phyloP scores from a whole-genome alignment of 2,797 vertebrate genomes.

The Rhodeus uyekii region DNA sequence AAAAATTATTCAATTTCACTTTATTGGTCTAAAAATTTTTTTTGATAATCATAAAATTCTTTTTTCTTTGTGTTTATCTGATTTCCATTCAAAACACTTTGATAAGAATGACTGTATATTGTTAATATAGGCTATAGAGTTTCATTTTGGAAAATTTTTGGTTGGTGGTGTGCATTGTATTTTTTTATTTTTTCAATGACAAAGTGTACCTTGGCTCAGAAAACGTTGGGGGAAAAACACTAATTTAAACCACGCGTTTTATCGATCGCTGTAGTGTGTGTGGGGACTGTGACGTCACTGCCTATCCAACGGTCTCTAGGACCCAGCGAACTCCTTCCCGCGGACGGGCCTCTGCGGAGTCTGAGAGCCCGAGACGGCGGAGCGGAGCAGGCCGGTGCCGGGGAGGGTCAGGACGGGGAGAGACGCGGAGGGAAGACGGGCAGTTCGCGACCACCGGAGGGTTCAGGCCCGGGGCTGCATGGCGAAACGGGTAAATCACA shows the following conservation, averaged over 20 bases:
- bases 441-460: slow-evolving; percentile 59
- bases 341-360: slow-evolving; percentile 61
- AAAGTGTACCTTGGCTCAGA: no score
- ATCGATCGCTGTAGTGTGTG: not conserved
- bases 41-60: no score
- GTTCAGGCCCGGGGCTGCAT: slow-evolving; percentile 63
- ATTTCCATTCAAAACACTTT: no score
- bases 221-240: no score
- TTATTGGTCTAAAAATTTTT: no score
- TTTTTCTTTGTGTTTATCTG: no score
- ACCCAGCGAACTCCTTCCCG: slow-evolving; percentile 54
- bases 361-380: slow-evolving; percentile 58
- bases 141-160: no score
- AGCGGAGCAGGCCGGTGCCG: slow-evolving; percentile 65
- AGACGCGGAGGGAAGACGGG: slow-evolving; percentile 70
- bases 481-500: slow-evolving; percentile 63
- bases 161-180: no score
- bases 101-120: no score
- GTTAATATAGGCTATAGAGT: no score
- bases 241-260: not conserved
- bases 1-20: no score
- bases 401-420: slow-evolving; percentile 63
- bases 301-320: slow-evolving; percentile 50
- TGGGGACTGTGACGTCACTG: slow-evolving; percentile 36
- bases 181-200: no score